Percentiles rank a stretch among this genome's conserved stretches.
phyloP scores from a whole-genome alignment of 2,888 invertebrate species.

The Graphium colonna region DNA sequence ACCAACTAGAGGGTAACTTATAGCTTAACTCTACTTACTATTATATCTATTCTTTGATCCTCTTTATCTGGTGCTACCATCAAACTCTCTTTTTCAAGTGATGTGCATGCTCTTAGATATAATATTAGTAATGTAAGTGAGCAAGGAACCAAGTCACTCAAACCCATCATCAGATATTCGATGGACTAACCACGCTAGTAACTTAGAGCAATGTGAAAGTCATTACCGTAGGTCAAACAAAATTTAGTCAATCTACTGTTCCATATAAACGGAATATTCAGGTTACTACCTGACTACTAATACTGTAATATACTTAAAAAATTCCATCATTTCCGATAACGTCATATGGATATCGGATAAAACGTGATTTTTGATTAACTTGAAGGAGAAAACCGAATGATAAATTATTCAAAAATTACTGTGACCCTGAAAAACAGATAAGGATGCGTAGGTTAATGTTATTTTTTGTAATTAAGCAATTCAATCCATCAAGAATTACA shows the following conservation, averaged over 20 bases:
- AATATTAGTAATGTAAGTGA: background rate
- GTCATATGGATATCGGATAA: conserved; percentile 1
- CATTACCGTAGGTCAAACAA: background rate
- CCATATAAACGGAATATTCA: background rate
- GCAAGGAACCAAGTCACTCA: background rate
- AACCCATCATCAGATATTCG: background rate
- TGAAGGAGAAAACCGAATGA: background rate
- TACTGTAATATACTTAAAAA: background rate
- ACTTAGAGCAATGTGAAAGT: background rate
- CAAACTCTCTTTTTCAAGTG: conserved; percentile 1
- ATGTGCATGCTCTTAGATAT: background rate
- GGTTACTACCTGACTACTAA: background rate
- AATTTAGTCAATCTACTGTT: background rate
- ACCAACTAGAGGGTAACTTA: too few relatives aligned
- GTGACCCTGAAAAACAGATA: background rate
- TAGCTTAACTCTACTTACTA: conserved; percentile 10
- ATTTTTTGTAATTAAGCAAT: too few relatives aligned
- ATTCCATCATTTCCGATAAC: background rate
- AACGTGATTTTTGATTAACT: background rate
- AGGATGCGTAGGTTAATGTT: background rate
- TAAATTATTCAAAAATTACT: background rate
- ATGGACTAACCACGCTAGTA: background rate
- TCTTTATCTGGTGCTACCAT: conserved; percentile 9
- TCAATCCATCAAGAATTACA: too few relatives aligned
- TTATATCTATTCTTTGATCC: conserved; percentile 16